Conservation (phyloP, 2,797 vertebrate genomes). For the Acanthiza pusilla region DNA sequence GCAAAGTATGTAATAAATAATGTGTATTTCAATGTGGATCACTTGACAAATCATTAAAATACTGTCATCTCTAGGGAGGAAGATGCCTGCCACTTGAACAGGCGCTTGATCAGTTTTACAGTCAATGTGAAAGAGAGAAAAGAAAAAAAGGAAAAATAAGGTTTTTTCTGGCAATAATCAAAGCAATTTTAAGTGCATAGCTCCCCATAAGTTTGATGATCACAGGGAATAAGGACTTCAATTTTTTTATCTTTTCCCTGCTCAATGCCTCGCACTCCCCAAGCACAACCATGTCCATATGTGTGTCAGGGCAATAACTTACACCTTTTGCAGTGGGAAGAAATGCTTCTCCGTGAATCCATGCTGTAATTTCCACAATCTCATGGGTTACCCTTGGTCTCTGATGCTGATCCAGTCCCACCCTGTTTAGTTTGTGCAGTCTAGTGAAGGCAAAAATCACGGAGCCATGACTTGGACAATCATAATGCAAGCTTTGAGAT, state of each 20-base stretch:
- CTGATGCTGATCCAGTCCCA: not conserved
- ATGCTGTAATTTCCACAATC: not conserved
- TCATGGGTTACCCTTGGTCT: not conserved
- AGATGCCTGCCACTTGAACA: not conserved
- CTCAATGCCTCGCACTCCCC: not conserved
- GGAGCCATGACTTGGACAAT: not conserved
- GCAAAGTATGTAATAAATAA: slow-evolving; percentile 47
- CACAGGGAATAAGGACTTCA: not conserved
- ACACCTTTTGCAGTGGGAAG: not conserved
- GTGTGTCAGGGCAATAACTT: not conserved
- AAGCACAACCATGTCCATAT: accelerated
- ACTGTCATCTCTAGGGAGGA: slow-evolving; percentile 2
- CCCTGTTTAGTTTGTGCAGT: not conserved
- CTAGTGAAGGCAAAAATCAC: not conserved
- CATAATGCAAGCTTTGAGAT: not conserved
- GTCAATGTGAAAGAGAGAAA: not conserved
- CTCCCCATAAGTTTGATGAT: not conserved
- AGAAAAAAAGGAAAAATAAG: not conserved
- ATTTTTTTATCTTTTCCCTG: not conserved
- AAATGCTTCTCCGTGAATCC: not conserved
- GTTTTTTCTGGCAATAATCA: not conserved
- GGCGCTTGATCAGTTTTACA: not conserved
- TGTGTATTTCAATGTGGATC: not conserved
- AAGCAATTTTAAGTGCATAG: not conserved
- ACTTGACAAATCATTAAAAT: slow-evolving; percentile 51